A percentile compares a stretch with the other conserved stretches of the same genome.
Evolutionary conservation across 2,797 vertebrate species (phyloP).

Genomic region (Sciurus vulgaris): DNA sequence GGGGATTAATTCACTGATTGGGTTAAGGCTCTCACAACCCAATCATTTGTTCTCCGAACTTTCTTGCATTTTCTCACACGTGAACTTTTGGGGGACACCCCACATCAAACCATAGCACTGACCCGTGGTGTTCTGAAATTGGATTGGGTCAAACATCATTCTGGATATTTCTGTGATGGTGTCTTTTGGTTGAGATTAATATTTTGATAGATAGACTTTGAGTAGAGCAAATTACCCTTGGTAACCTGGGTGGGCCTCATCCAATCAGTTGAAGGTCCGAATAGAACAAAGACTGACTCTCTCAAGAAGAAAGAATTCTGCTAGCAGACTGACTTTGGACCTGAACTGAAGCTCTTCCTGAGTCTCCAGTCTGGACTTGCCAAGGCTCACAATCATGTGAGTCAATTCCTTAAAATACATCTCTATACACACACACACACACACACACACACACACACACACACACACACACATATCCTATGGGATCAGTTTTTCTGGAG

Average conservation of each 20-base stretch:
- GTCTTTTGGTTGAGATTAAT: not conserved
- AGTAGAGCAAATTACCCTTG: not conserved
- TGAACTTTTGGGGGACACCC: too few species aligned
- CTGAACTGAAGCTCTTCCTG: not conserved
- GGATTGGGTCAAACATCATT: not conserved
- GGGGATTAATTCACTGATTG: too few species aligned
- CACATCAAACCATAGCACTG: too few species aligned
- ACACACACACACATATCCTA: not conserved
- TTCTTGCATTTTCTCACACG: too few species aligned
- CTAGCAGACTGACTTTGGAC: not conserved
- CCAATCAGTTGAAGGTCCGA: not conserved
- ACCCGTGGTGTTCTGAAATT: not conserved
- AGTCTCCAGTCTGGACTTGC: not conserved
- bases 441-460: not conserved
- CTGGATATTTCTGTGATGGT: not conserved
- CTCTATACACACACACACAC: not conserved
- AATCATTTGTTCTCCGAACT: too few species aligned
- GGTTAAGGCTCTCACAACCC: too few species aligned
- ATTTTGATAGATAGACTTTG: not conserved
- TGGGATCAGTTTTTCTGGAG: conserved; percentile 38
- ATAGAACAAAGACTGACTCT: not conserved
- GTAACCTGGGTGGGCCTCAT: not conserved
- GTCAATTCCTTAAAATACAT: conserved; percentile 57
- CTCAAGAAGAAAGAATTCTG: not conserved
- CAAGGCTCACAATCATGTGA: not conserved